A percentile compares a stretch with the other conserved stretches of the same genome.
Conservation (phyloP, 1,140 invertebrate genomes). For the Panagrolaimus sp. region DNA sequence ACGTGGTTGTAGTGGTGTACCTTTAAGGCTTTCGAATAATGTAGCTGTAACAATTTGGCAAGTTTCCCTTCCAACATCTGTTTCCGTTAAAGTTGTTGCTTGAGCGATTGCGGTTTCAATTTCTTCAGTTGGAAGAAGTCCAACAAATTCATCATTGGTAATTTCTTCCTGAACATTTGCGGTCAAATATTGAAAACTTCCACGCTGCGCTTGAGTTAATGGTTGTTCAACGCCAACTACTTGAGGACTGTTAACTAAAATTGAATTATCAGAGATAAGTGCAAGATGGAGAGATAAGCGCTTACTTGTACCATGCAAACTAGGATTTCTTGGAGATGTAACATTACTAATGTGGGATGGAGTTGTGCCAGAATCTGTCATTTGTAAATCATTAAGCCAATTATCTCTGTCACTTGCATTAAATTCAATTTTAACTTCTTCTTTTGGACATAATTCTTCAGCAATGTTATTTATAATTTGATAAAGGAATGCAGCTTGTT, state of each 20-base stretch:
- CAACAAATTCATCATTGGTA: slow-evolving; percentile 72
- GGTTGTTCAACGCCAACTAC: background rate
- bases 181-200: slow-evolving; percentile 71
- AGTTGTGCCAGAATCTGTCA: slow-evolving; percentile 38
- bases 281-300: background rate
- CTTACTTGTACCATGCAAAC: slow-evolving; percentile 15
- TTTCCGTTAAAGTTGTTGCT: slow-evolving; percentile 79
- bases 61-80: slow-evolving; percentile 73
- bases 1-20: slow-evolving; percentile 35
- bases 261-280: background rate
- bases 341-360: slow-evolving; percentile 41
- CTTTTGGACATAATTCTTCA: slow-evolving; percentile 64
- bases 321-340: slow-evolving; percentile 38
- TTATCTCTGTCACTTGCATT: slow-evolving; percentile 24
- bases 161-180: slow-evolving; percentile 81
- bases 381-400: slow-evolving; percentile 39
- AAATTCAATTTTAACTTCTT: slow-evolving; percentile 59
- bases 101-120: slow-evolving; percentile 70
- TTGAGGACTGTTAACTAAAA: slow-evolving; percentile 20
- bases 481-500: slow-evolving; percentile 85
- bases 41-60: slow-evolving; percentile 68
- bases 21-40: slow-evolving; percentile 66
- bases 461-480: slow-evolving; percentile 66
- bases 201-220: background rate
- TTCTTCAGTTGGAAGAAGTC: slow-evolving; percentile 76